Base-by-base conservation (phyloP, 2,797 vertebrate genomes). In the Sebastes nivosus region DNA sequence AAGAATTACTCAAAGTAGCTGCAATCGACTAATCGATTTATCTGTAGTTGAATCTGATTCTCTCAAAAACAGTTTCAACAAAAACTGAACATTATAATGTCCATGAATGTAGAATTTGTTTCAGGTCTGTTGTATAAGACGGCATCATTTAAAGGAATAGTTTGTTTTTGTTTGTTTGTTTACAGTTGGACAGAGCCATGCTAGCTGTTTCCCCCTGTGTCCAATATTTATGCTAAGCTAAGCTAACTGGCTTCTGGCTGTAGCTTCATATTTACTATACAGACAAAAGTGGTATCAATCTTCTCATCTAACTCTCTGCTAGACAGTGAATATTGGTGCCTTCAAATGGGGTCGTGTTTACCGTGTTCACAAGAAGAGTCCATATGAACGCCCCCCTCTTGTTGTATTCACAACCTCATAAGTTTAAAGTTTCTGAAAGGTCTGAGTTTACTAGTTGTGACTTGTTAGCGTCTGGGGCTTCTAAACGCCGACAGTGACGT, bases 151-250 rank as follows among this genome's bases (percentile, higher is more conserved):
- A 63, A 25, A 25, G 59, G 16, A 10, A 36, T 34, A 69, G 30
- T 24, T 24, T 11, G 14, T 52, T 10, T 52, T 52, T 52, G 50
- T 52, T n/a, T 16, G 38, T 42, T 1, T 42, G 38, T 42, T 42
- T 52, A 20, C 18, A n/a, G 20, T 14, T 55, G 16, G 13, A 36
- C 54, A 60, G 54, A 69, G 30, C 5, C 57, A 14, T 29, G 20
- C 55, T 42, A 30, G 38, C 42, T 10, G 29, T 42, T 42, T 38
- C 22, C 59, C 29, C 20, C 13, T 20, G 29, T 50, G 2, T 20
- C 5, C 60, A 57, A 4, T 29, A 2, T 72, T 57, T 46, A 8
- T 66, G 68, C 61, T 79, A 79, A 50, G 22, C 52, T 66, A 66
- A 66, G 52, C 52, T 66, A 66, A 66, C 52, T 46, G 34, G 34